phyloP scores from a whole-genome alignment of 2,797 vertebrate genomes.

The Chloroceryle amazona region DNA sequence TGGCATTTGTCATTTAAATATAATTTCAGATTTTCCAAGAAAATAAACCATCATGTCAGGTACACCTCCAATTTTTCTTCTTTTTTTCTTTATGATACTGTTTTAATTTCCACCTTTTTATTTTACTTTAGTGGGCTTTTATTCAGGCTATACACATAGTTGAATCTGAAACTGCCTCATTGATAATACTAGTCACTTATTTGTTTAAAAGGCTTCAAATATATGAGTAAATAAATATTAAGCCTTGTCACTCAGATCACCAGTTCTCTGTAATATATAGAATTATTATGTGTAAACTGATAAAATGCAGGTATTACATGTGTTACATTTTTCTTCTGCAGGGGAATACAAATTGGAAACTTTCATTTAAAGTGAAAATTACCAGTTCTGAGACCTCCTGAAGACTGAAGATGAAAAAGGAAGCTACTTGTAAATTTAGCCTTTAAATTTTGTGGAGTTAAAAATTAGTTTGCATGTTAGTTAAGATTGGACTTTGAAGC shows the following conservation, averaged over 20 bases:
- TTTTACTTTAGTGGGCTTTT: neutral
- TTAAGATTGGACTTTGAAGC: neutral
- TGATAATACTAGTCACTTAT: neutral
- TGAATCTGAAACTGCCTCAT: neutral
- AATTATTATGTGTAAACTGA: neutral
- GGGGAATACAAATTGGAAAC: neutral
- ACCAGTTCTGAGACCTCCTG: neutral
- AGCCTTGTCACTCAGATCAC: neutral
- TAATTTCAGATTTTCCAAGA: neutral
- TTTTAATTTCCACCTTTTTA: neutral
- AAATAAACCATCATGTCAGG: neutral
- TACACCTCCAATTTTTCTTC: neutral
- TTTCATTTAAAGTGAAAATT: neutral
- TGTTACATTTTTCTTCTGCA: neutral
- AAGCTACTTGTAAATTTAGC: neutral
- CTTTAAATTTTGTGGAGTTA: neutral
- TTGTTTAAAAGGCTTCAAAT: neutral
- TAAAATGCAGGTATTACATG: neutral
- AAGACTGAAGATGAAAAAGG: neutral
- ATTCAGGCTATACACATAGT: neutral
- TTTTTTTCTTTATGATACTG: rapidly evolving
- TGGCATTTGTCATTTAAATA: neutral
- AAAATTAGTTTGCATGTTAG: neutral
- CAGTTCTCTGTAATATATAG: neutral
- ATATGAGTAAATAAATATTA: neutral